These are phyloP conservation scores for Kradibia gibbosae DNA, from an alignment of 1,140 invertebrate genomes.

Conservation along the genomic window DNA sequence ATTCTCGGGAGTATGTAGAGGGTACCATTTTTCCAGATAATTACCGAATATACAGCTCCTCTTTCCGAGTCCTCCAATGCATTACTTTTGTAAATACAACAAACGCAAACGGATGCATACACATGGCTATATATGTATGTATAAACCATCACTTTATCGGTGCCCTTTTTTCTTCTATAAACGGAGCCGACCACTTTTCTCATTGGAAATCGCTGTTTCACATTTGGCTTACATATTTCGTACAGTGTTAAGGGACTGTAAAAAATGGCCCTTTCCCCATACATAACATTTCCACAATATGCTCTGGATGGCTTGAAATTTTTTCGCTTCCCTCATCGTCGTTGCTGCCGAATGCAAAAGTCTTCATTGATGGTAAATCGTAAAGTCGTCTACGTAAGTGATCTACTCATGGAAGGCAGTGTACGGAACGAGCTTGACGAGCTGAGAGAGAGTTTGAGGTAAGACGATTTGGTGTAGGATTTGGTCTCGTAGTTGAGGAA, in stretches of 20 bases:
- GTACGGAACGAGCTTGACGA: not conserved
- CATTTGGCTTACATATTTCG: no score
- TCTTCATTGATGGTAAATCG: not conserved
- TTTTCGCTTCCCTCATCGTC: not conserved
- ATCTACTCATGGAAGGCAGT: not conserved
- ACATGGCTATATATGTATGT: constrained; percentile 2
- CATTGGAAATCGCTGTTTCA: not conserved
- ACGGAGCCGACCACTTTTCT: not conserved
- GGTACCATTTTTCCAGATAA: not conserved
- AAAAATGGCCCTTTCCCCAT: constrained; percentile 7
- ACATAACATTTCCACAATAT: constrained; percentile 15
- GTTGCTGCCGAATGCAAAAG: not conserved
- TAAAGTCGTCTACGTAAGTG: constrained; percentile 5
- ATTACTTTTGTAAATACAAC: no score
- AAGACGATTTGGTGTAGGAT: not conserved
- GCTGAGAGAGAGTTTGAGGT: not conserved
- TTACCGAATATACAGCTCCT: not conserved
- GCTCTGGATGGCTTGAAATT: not conserved
- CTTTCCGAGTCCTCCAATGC: not conserved
- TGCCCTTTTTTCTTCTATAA: constrained; percentile 17
- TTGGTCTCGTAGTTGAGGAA: not conserved
- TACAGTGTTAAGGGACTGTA: not conserved
- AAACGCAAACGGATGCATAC: not conserved
- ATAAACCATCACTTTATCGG: constrained; percentile 18
- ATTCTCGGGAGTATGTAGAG: not conserved